A percentile compares a stretch with the other conserved stretches of the same genome.
phyloP scores from a whole-genome alignment of 2,113 vertebrate species.

The Barbus barbus region DNA sequence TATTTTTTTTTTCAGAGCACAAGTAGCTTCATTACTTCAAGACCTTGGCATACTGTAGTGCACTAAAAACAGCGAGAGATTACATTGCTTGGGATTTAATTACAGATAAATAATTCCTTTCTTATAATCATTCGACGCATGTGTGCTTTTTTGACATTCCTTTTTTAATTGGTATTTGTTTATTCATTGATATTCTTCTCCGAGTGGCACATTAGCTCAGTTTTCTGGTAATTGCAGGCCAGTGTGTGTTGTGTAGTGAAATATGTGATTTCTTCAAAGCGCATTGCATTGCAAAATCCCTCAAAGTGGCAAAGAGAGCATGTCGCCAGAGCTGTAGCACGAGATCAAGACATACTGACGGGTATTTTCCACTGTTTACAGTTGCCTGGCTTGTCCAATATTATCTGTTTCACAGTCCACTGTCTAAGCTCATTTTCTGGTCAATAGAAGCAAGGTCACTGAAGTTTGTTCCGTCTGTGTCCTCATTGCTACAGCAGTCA shows the following conservation, averaged over 20 bases:
- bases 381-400: constrained; percentile 15
- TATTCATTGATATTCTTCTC: not conserved
- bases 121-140: not conserved
- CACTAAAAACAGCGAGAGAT: not conserved
- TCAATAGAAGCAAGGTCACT: constrained; percentile 33
- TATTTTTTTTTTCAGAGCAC: not conserved
- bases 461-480: not conserved
- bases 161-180: not conserved
- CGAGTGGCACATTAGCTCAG: not conserved
- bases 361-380: constrained; percentile 29
- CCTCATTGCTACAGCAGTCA: not conserved
- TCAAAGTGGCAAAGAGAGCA: not conserved
- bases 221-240: constrained; percentile 3
- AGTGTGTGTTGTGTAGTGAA: not conserved
- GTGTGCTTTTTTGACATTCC: not conserved
- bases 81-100: not conserved
- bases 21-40: not conserved
- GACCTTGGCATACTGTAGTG: not conserved
- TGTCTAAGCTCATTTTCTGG: constrained; percentile 21
- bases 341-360: constrained; percentile 2
- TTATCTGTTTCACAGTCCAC: constrained; percentile 15
- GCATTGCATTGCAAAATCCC: not conserved
- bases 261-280: not conserved
- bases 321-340: not conserved
- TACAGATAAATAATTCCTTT: constrained; percentile 1